Evolutionary conservation across 2,888 invertebrate species (phyloP).

Genomic region (Pomacea canaliculata): DNA sequence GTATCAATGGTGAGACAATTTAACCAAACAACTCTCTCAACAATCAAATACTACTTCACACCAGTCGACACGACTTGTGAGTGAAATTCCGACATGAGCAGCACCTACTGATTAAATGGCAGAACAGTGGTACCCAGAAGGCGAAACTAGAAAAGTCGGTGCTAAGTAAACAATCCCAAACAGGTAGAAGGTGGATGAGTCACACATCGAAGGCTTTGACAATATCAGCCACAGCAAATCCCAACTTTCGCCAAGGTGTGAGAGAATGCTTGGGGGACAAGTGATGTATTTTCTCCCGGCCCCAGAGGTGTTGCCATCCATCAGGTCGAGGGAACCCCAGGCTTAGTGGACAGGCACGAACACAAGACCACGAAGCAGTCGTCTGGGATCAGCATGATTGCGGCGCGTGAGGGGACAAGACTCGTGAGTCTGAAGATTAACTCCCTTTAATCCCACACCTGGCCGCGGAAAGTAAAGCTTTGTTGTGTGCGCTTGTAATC

Average conservation of each 20-base stretch:
- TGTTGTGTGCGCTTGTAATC: no score
- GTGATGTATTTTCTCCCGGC: conserved; percentile 3
- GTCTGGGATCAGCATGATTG: neutral
- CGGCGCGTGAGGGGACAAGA: neutral
- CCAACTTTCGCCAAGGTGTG: neutral
- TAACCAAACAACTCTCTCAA: no score
- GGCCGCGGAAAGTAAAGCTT: neutral
- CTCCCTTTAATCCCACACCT: conserved; percentile 4
- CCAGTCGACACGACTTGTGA: no score
- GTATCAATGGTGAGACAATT: no score
- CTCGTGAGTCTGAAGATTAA: neutral
- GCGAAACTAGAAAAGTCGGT: no score
- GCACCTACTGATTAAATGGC: no score
- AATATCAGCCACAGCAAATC: neutral
- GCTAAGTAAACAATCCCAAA: no score
- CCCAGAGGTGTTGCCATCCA: neutral
- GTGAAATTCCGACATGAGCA: no score
- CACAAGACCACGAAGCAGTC: neutral
- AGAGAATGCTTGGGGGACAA: neutral
- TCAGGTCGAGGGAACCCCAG: neutral
- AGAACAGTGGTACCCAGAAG: no score
- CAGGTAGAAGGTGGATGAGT: neutral
- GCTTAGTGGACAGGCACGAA: conserved; percentile 1
- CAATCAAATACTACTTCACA: no score
- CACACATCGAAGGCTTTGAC: neutral